phyloP scores from a whole-genome alignment of 2,113 vertebrate species.

The Vidua chalybeata region DNA sequence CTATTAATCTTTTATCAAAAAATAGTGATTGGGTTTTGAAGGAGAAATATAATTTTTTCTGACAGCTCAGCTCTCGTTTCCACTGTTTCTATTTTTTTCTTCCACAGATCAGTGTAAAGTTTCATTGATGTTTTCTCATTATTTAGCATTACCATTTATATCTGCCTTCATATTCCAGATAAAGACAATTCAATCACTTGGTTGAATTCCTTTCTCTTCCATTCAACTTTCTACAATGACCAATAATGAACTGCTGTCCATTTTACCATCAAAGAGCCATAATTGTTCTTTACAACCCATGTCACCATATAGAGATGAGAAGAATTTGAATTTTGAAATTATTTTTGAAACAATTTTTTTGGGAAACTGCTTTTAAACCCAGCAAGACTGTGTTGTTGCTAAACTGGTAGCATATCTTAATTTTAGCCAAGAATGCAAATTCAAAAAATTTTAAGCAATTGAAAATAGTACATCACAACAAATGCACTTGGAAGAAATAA shows the following conservation, averaged over 20 bases:
- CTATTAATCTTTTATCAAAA: background rate
- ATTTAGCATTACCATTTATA: background rate
- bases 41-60: background rate
- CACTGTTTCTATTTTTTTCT: background rate
- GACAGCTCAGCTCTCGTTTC: background rate
- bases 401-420: background rate
- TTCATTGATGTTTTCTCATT: background rate
- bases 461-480: background rate
- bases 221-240: background rate
- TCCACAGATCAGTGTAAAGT: background rate
- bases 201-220: background rate
- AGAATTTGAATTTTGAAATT: background rate
- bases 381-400: background rate
- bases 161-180: background rate
- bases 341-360: background rate
- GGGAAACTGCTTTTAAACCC: background rate
- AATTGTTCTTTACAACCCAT: background rate
- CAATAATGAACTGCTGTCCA: background rate
- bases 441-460: background rate
- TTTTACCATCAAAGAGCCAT: background rate
- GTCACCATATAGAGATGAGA: background rate
- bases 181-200: background rate
- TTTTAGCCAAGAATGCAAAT: background rate
- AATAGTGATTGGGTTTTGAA: background rate
- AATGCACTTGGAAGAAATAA: background rate